Conservation (phyloP, 2,113 vertebrate species). For the Cochlearius cochlearius region DNA sequence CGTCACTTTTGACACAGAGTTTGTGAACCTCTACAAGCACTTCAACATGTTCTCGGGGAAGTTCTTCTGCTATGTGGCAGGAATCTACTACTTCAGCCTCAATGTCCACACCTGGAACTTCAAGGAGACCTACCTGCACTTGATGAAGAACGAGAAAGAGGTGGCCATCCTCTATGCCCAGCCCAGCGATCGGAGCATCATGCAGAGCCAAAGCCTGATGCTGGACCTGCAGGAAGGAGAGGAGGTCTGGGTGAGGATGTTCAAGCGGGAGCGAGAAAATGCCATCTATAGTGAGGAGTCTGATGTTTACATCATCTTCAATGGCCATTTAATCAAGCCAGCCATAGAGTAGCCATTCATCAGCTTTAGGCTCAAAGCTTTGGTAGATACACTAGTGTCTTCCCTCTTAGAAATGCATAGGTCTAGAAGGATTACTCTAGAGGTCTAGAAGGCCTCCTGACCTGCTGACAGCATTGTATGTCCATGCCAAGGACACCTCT, state of each 20-base stretch:
- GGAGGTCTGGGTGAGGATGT: constrained; percentile 85
- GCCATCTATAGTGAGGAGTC: constrained; percentile 84
- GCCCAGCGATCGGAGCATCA: constrained; percentile 85
- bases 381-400: background rate
- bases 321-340: constrained; percentile 81
- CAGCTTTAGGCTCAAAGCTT: background rate
- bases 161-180: constrained; percentile 83
- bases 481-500: background rate
- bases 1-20: constrained; percentile 81
- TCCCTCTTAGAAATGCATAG: background rate
- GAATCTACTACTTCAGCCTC: constrained; percentile 86
- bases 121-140: constrained; percentile 88
- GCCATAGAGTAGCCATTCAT: constrained; percentile 45
- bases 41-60: constrained; percentile 88
- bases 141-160: constrained; percentile 80
- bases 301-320: constrained; percentile 85
- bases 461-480: background rate
- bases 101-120: constrained; percentile 89
- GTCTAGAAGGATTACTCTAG: background rate
- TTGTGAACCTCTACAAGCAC: constrained; percentile 83
- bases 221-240: constrained; percentile 77
- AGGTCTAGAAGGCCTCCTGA: background rate
- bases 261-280: constrained; percentile 82
- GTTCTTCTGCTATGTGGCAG: constrained; percentile 83
- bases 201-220: constrained; percentile 91